Evolutionary conservation across 2,113 vertebrate genomes (phyloP), one percentile per base, ranked within the genome.

Genomic region (Quiscalus mexicanus): DNA sequence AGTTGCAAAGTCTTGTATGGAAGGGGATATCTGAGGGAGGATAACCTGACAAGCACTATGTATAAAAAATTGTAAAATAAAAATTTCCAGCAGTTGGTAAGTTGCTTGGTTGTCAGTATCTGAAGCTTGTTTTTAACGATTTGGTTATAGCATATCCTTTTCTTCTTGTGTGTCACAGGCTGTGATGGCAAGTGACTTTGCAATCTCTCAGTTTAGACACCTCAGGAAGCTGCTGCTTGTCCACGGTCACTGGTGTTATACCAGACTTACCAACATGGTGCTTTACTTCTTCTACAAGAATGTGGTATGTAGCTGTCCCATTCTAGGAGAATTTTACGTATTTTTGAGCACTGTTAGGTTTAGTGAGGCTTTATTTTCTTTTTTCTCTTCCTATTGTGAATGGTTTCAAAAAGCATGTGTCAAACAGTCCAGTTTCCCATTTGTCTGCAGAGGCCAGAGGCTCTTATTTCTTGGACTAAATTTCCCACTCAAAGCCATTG

Each of bases 201-300:
- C 99, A 56, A 17, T 99, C 87, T 98, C 98, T 50, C 98, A 97
- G 84, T 98, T 98, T 67, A 98, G 50, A 86, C 98, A 98, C 58
- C 98, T 98, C 44, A 94, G 92, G 76, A 99, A 98, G 93, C 97
- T 98, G 69, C 95, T 98, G 8, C 98, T 98, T 41, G 98, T 99
- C 49, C 98, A 98, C 2, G 98, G 98, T 31, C 98, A 98, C 91
- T 99, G 98, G 98, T 98, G 98, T 86, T 98, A 98, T 2, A 97
- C 94, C 3, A 96, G 98, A 13, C 98, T 99, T 52, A 98, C 96
- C 83, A 99, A 98, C 90, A 98, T 98, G 98, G 96, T 98, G 53
- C 98, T 98, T 41, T 99, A 98, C 75, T 99, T 97, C 89, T 98
- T 99, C 97, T 98, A 99, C 94, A 99, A 99, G 93, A 99, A 99